Conservation (phyloP, 1,140 invertebrate genomes). For the Lordiphosa clarofinis region DNA sequence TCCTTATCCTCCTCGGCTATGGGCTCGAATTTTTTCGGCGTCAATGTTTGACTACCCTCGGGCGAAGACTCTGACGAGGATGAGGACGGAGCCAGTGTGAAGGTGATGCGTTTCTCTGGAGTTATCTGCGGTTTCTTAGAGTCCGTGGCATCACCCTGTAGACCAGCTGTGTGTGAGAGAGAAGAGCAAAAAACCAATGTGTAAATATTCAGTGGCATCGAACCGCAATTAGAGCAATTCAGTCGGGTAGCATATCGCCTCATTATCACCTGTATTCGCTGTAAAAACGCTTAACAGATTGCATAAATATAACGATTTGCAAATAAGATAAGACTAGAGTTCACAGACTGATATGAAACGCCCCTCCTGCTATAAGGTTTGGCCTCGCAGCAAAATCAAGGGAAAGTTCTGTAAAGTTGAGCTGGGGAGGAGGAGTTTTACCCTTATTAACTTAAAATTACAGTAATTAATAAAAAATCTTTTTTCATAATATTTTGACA, state of each 20-base stretch:
- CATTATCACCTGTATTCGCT: not conserved
- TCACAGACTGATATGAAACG: slow-evolving; percentile 4
- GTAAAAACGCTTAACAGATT: slow-evolving; percentile 1
- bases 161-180: slow-evolving; percentile 27
- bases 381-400: slow-evolving; percentile 3
- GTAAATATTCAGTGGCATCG: too few relatives aligned
- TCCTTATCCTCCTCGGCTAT: slow-evolving; percentile 71
- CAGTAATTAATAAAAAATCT: too few relatives aligned
- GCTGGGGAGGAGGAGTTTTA: not conserved
- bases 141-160: slow-evolving; percentile 50
- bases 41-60: slow-evolving; percentile 63
- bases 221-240: too few relatives aligned
- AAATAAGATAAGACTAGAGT: slow-evolving; percentile 12
- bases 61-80: slow-evolving; percentile 58
- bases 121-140: slow-evolving; percentile 11
- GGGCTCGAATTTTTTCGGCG: slow-evolving; percentile 64
- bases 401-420: not conserved
- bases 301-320: not conserved
- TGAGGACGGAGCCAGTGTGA: slow-evolving; percentile 53
- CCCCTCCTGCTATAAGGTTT: not conserved
- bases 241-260: not conserved
- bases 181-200: too few relatives aligned
- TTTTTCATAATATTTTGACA: too few relatives aligned
- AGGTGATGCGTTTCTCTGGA: slow-evolving; percentile 67
- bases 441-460: too few relatives aligned